Evolutionary conservation across 2,113 vertebrate species (phyloP).

Genomic region (Colossoma macropomum): DNA sequence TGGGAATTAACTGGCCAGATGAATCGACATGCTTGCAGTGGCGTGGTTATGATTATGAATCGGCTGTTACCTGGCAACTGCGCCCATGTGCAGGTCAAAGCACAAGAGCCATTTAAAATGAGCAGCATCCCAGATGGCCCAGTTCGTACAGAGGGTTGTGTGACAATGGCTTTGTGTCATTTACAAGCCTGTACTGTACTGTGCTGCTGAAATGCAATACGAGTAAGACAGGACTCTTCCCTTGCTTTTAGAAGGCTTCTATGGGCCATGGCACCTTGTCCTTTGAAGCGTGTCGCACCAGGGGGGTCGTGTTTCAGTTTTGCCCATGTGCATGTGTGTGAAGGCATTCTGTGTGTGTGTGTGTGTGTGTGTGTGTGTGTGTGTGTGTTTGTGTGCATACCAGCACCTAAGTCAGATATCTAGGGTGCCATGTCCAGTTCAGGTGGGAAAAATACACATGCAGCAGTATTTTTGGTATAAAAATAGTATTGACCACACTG

Average conservation of each 20-base stretch:
- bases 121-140: conserved; percentile 39
- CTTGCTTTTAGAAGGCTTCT: background rate
- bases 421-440: too few relatives aligned
- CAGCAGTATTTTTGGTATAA: too few relatives aligned
- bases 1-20: conserved; percentile 24
- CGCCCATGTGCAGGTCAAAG: conserved; percentile 41
- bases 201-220: conserved; percentile 23
- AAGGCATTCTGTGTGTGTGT: background rate
- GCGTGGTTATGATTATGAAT: conserved; percentile 44
- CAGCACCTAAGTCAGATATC: too few relatives aligned
- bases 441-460: too few relatives aligned
- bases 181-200: conserved; percentile 18
- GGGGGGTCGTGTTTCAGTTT: background rate
- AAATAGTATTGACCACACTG: too few relatives aligned
- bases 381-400: too few relatives aligned
- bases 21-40: conserved; percentile 31
- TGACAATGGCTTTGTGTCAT: conserved; percentile 41
- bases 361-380: too few relatives aligned
- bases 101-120: conserved; percentile 36
- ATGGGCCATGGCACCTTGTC: background rate
- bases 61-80: conserved; percentile 47
- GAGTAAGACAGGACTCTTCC: conserved; percentile 6
- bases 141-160: conserved; percentile 29
- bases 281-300: background rate
- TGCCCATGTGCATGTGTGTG: background rate